Evolutionary conservation across 2,113 vertebrate genomes (phyloP).

Genomic region (Cinclus mexicanus): DNA sequence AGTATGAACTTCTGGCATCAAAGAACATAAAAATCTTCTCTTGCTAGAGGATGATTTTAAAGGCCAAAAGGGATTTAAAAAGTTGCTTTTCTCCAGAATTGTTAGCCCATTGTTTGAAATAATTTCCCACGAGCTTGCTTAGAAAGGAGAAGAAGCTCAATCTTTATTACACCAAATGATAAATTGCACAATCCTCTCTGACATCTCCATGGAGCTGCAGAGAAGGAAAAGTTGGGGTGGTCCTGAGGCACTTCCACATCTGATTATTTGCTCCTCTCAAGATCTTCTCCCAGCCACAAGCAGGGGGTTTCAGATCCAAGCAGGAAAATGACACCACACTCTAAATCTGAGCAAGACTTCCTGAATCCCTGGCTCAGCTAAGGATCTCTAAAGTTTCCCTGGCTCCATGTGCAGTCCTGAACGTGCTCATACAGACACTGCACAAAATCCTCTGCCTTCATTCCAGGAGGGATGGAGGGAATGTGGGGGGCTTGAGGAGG

Average conservation of each 20-base stretch:
- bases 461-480: background rate
- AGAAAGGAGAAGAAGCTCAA: background rate
- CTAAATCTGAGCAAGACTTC: background rate
- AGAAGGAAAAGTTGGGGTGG: background rate
- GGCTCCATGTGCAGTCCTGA: background rate
- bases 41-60: background rate
- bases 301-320: background rate
- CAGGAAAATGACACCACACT: accelerated
- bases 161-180: background rate
- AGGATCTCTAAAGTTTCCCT: background rate
- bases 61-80: background rate
- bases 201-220: background rate
- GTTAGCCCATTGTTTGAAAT: background rate
- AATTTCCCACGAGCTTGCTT: background rate
- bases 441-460: accelerated
- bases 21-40: background rate
- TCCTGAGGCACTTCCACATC: background rate
- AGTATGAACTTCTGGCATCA: background rate
- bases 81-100: background rate
- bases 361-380: background rate
- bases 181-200: background rate
- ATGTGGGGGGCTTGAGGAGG: background rate
- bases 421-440: accelerated
- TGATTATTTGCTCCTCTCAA: background rate
- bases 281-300: background rate